Conservation (phyloP, 2,113 vertebrate genomes). For the Notechis scutatus region DNA sequence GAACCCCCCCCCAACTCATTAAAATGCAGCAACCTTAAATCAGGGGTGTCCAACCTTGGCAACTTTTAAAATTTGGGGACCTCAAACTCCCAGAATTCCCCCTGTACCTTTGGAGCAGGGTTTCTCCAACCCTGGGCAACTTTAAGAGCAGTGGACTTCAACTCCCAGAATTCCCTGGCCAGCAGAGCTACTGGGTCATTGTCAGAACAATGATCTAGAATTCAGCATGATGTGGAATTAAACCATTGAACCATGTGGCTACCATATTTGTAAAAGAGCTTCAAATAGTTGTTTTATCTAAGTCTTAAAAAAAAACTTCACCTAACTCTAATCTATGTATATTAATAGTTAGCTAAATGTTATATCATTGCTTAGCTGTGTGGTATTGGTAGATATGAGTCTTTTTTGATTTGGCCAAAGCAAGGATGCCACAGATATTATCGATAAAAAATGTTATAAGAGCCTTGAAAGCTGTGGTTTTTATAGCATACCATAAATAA, state of each 20-base stretch:
- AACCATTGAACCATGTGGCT: not conserved
- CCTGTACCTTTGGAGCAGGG: not conserved
- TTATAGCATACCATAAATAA: not conserved
- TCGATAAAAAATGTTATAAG: not conserved
- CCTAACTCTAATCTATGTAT: not conserved
- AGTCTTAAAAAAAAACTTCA: not conserved
- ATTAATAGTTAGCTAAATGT: not conserved
- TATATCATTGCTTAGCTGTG: not conserved
- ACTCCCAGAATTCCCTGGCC: too few species aligned
- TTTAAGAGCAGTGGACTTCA: too few species aligned
- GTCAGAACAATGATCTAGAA: not conserved
- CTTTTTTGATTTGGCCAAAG: not conserved
- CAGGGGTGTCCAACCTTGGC: not conserved
- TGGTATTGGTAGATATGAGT: not conserved
- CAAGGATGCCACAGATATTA: not conserved
- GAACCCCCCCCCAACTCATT: too few species aligned
- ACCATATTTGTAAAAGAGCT: not conserved
- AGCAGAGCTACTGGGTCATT: not conserved
- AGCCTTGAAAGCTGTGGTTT: not conserved
- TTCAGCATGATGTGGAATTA: not conserved
- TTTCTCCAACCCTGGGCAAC: not conserved
- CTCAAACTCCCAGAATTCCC: not conserved
- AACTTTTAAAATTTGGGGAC: not conserved
- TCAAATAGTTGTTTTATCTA: not conserved
- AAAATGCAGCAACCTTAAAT: not conserved